Conservation (phyloP, 2,113 vertebrate species). For the Polypterus bichir region DNA sequence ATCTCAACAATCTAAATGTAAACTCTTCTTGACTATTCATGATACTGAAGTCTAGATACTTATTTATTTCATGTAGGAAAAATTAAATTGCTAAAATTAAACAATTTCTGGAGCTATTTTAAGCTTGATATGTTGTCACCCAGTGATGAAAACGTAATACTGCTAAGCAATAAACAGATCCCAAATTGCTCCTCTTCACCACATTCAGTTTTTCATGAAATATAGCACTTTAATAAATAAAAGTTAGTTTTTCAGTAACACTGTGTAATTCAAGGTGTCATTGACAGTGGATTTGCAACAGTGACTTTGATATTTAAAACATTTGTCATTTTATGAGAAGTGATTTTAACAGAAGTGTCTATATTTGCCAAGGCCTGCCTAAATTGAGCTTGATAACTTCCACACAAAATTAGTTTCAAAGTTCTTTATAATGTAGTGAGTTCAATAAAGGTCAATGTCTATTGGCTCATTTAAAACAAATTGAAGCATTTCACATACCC, state of each 20-base stretch:
- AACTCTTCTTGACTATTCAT: no score
- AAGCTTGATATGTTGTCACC: no score
- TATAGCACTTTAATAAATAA: background rate
- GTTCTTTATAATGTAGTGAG: background rate
- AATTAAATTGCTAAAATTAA: no score
- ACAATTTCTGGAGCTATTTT: no score
- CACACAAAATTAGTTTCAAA: background rate
- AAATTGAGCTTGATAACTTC: background rate
- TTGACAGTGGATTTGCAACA: background rate
- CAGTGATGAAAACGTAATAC: no score
- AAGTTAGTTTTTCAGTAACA: background rate
- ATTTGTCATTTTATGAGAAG: background rate
- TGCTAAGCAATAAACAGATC: no score
- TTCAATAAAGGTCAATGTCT: background rate
- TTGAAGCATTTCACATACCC: background rate
- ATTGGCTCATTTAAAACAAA: background rate
- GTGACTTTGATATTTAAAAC: background rate
- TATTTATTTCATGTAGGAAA: no score
- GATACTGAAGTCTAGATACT: no score
- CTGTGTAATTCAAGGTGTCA: background rate
- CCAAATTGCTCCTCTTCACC: no score
- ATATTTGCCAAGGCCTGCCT: background rate
- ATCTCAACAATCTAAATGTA: no score
- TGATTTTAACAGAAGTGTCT: background rate
- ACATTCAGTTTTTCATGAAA: no score